A percentile compares a stretch with the other conserved stretches of the same genome.
These are phyloP conservation scores for Pseudochirops corinnae DNA, from an alignment of 2,797 vertebrate species.

Conservation along the genomic window DNA sequence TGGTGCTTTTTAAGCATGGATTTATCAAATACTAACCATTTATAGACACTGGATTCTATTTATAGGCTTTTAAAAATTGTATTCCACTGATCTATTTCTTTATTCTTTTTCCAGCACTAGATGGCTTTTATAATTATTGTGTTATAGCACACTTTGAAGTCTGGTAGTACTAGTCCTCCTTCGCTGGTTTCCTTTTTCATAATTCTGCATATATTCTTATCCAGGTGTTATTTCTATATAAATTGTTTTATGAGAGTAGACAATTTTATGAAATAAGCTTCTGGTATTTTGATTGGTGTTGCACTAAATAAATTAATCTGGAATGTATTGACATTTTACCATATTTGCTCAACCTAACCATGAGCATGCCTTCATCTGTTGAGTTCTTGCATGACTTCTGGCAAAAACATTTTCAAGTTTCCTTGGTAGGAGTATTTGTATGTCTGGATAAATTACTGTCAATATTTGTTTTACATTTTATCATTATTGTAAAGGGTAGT, in stretches of 20 bases:
- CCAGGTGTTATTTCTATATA: slow-evolving; percentile 10
- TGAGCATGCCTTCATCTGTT: not conserved
- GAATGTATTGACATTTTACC: not conserved
- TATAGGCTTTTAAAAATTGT: slow-evolving; percentile 11
- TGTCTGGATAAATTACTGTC: not conserved
- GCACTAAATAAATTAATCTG: not conserved
- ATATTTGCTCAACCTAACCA: not conserved
- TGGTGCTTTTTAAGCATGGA: not conserved
- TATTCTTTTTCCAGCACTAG: slow-evolving; percentile 9
- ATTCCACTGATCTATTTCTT: slow-evolving; percentile 6
- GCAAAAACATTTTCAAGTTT: not conserved
- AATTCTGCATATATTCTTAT: not conserved
- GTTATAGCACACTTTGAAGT: not conserved
- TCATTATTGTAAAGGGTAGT: not conserved
- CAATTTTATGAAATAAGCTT: slow-evolving; percentile 5
- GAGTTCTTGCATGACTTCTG: not conserved
- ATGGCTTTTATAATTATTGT: not conserved
- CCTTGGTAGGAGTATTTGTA: not conserved
- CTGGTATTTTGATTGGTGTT: not conserved
- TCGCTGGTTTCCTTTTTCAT: not conserved
- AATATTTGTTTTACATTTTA: not conserved
- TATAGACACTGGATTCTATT: slow-evolving; percentile 2
- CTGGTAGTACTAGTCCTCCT: not conserved
- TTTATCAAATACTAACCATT: not conserved
- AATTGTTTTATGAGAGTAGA: not conserved